Evolutionary conservation across 2,797 vertebrate genomes (phyloP), one percentile per base, ranked within the genome.

Genomic region (Poeciliopsis infans): DNA sequence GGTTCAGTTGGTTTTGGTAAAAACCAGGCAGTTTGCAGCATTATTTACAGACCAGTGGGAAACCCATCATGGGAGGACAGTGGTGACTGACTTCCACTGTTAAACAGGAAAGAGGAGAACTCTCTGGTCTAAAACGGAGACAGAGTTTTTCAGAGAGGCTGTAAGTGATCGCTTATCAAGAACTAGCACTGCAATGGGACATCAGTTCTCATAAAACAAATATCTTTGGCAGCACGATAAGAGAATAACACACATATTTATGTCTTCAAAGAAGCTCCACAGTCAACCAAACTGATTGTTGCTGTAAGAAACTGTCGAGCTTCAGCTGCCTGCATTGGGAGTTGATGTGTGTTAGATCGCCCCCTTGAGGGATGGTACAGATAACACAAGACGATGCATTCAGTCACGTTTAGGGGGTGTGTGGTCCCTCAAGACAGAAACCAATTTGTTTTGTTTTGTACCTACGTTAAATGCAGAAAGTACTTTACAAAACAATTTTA

Each of bases 21-120:
- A 51, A 94, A 94, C 94, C 96, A 96, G 96, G 97, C 96, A 97
- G 96, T 97, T 96, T 95, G 95, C 96, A 96, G 95, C 95, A 96
- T 95, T 95, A 95, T 96, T 96, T 96, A 96, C 95, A 95, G 80
- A 93, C 93, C 93, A 94, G 93, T 96, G 79, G 77, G 83, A 87
- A 87, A 87, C 83, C 87, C 78, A 85, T 85, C 89, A 72, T 79
- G 72, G 83, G 76, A 84, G 57, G 76, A 80, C 76, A 77, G 85
- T 71, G 86, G 85, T 87, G 77, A 82, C 83, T 88, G 78, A 82
- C 83, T 79, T 88, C 74, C 80, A 81, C 79, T 77, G 20, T 76
- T 51, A 51, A 39, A 59, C 78, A 78, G 85, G 81, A 83, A 83
- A 79, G 73, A 79, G 46, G 79, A 86, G 84, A 80, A 16, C 75